A percentile compares a stretch with the other conserved stretches of the same genome.
Conservation (phyloP, 2,113 vertebrate species). For the Erythrocercus mccallii region DNA sequence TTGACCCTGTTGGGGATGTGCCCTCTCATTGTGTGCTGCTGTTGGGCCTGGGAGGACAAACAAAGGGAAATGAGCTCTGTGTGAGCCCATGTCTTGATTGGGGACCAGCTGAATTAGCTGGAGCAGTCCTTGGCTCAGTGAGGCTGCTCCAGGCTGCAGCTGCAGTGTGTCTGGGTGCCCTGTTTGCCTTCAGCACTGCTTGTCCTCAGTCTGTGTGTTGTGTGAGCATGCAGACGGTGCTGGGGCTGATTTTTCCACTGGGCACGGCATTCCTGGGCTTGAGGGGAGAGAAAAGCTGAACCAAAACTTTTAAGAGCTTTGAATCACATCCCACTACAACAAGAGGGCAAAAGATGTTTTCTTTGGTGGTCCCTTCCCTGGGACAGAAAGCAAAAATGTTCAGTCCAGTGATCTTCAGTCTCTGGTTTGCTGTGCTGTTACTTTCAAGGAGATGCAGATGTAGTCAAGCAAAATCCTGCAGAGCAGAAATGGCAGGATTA, state of each 20-base stretch:
- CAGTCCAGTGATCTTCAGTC: background rate
- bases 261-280: background rate
- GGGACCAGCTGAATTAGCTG: background rate
- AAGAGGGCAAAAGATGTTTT: background rate
- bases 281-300: background rate
- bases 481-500: background rate
- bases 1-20: constrained; percentile 21
- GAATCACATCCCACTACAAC: background rate
- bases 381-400: background rate
- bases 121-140: background rate
- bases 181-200: background rate
- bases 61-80: constrained; percentile 11
- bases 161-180: background rate
- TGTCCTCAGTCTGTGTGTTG: background rate
- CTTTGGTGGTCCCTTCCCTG: background rate
- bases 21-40: constrained; percentile 2
- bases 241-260: background rate
- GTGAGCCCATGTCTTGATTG: background rate
- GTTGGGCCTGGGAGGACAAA: background rate
- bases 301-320: background rate
- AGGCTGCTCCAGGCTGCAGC: background rate
- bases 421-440: background rate
- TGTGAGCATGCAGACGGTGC: background rate
- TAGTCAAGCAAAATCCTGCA: background rate
- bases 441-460: background rate